Evolutionary conservation across 1,140 invertebrate genomes (phyloP), one percentile per base, ranked within the genome.

Genomic region (Drosophila dunni): DNA sequence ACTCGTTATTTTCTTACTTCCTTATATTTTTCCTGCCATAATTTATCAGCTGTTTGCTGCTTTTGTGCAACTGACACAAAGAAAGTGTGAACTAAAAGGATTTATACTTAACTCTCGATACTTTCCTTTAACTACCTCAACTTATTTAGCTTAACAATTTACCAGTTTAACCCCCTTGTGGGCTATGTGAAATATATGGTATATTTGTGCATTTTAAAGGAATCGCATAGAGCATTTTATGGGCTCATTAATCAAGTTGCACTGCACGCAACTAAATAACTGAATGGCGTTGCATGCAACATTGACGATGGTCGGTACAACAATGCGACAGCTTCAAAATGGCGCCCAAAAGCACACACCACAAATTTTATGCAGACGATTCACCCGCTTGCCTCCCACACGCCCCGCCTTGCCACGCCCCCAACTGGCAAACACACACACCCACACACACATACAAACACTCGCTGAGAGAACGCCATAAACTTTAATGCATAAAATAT

Each of bases 401-500:
- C 24, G 1, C 24, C 24, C 24, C 3, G 38, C 38, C 54, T 29
- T 38, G 38, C 64, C 56, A 20, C 40, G 17, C 15, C 20, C 13
- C 29, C 38, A 38, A 11, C 15, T 24, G 7, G 36, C 36, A 60
- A 17, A 51, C 10, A 58, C 48, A 34, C 42, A 53, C 61, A 36
- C 34, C 46, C 10, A 58, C 48, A 34, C 42, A 53, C 61, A 36
- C 34, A 60, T 50, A 48, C 29, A 64, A 20, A 50, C 9, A 51
- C 17, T 13, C 40, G 66, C 9, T 40, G 4, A 24, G 8, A 60
- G 51, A 63, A 34, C 24, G 56, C 73, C 79, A 91, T 80, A 79
- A 90, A 91, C 67, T 90, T 91, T 84, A 90, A 90, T 91, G 88
- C 84, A 91, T 89, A 89, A 91, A 91, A 85, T 91, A 91, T 91